These are phyloP conservation scores for Drosophila suzukii DNA, from an alignment of 1,140 invertebrate species.

Conservation along the genomic window DNA sequence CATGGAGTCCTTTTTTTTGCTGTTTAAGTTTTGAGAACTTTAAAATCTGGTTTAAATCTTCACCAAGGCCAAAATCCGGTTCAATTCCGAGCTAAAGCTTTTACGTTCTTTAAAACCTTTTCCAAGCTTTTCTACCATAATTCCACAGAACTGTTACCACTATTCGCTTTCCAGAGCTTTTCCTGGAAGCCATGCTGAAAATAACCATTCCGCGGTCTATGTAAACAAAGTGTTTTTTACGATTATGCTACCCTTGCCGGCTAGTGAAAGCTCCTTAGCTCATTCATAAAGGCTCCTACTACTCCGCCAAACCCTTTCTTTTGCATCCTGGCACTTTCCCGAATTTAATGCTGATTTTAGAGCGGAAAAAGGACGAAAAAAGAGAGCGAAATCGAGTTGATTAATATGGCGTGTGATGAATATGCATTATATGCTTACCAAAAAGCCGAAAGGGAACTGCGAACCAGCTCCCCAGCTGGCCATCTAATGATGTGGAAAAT, in stretches of 20 bases:
- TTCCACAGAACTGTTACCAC: constrained; percentile 34
- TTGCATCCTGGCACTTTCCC: constrained; percentile 23
- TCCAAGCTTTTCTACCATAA: constrained; percentile 47
- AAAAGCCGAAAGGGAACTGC: constrained; percentile 9
- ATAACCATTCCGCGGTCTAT: constrained; percentile 27
- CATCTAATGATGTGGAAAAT: constrained; percentile 77
- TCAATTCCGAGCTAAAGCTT: constrained; percentile 14
- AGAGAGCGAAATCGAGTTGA: constrained; percentile 34
- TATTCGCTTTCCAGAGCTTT: constrained; percentile 54
- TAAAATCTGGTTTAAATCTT: background rate
- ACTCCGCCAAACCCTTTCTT: constrained; percentile 29
- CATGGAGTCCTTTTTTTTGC: too few relatives aligned
- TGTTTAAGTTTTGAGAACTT: too few relatives aligned
- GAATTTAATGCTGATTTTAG: constrained; percentile 32
- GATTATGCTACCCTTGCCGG: constrained; percentile 34
- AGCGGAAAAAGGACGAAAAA: background rate
- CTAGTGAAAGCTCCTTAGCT: constrained; percentile 39
- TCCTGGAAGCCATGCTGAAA: constrained; percentile 30
- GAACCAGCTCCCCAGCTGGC: constrained; percentile 37
- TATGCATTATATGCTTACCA: constrained; percentile 41
- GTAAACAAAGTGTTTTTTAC: constrained; percentile 53
- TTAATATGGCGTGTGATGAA: constrained; percentile 73
- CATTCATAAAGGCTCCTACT: constrained; percentile 56
- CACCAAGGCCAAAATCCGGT: background rate
- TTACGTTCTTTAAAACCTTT: background rate